phyloP scores from a whole-genome alignment of 2,113 vertebrate genomes.

The Malurus cyaneus region DNA sequence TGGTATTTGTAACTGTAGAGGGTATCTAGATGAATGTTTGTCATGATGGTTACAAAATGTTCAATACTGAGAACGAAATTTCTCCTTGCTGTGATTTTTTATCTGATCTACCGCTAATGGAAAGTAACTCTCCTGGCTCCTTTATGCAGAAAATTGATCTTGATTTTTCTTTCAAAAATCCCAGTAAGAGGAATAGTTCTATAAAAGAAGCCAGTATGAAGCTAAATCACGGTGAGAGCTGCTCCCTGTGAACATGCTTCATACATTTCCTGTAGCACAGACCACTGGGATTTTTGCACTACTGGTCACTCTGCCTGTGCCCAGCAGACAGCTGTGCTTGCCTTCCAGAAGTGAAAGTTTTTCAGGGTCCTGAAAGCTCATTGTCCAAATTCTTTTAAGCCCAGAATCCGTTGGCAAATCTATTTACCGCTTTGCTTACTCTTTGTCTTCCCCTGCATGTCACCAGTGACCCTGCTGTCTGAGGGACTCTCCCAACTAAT shows the following conservation, averaged over 20 bases:
- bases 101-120: slow-evolving; percentile 9
- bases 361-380: background rate
- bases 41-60: slow-evolving; percentile 39
- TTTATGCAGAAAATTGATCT: slow-evolving; percentile 10
- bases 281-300: background rate
- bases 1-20: slow-evolving; percentile 25
- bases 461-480: background rate
- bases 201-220: background rate
- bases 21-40: slow-evolving; percentile 29
- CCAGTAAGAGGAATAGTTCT: background rate
- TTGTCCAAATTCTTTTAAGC: background rate
- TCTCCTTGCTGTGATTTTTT: slow-evolving; percentile 36
- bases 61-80: slow-evolving; percentile 31
- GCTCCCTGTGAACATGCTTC: background rate
- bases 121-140: background rate
- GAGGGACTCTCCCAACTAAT: background rate
- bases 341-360: background rate
- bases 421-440: background rate
- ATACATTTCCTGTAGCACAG: background rate
- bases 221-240: background rate
- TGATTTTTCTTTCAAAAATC: background rate
- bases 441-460: background rate
- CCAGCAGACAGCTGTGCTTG: background rate
- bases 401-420: background rate
- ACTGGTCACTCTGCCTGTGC: background rate